A percentile compares a stretch with the other conserved stretches of the same genome.
phyloP scores from a whole-genome alignment of 2,888 invertebrate genomes.

The Drosophila falleni region DNA sequence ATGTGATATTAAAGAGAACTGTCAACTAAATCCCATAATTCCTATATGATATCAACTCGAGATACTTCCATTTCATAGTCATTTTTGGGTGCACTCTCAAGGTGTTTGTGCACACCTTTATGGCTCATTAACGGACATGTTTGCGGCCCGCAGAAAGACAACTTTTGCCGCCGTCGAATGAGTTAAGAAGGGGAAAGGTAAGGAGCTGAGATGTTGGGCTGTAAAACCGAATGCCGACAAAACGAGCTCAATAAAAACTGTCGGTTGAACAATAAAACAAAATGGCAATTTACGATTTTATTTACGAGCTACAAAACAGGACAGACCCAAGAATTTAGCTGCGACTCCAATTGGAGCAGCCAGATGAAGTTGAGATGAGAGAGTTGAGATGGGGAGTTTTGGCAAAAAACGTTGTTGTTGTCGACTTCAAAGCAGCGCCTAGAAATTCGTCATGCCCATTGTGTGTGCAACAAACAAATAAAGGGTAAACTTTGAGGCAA shows the following conservation, averaged over 20 bases:
- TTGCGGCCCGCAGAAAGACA: constrained; percentile 42
- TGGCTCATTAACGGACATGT: constrained; percentile 79
- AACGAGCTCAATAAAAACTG: constrained; percentile 80
- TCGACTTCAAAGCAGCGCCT: constrained; percentile 71
- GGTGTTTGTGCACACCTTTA: constrained; percentile 70
- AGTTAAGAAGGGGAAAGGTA: constrained; percentile 17
- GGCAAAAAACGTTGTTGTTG: constrained; percentile 23
- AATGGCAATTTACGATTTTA: constrained; percentile 80
- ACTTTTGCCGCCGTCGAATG: constrained; percentile 52
- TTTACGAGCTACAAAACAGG: constrained; percentile 68
- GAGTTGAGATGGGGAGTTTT: constrained; percentile 18
- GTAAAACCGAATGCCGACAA: constrained; percentile 66
- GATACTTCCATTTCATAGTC: constrained; percentile 10
- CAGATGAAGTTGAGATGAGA: constrained; percentile 10
- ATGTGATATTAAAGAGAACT: background rate
- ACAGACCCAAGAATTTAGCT: constrained; percentile 22
- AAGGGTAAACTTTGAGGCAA: constrained; percentile 12
- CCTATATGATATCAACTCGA: background rate
- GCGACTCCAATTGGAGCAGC: background rate
- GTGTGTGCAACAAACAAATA: constrained; percentile 56
- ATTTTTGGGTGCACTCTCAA: constrained; percentile 18
- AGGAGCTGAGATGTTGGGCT: constrained; percentile 22
- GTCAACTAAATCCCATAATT: constrained; percentile 1
- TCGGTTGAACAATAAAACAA: constrained; percentile 75
- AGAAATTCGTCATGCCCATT: constrained; percentile 72